phyloP scores from a whole-genome alignment of 2,797 vertebrate genomes.

The Silurus lanzhouensis region DNA sequence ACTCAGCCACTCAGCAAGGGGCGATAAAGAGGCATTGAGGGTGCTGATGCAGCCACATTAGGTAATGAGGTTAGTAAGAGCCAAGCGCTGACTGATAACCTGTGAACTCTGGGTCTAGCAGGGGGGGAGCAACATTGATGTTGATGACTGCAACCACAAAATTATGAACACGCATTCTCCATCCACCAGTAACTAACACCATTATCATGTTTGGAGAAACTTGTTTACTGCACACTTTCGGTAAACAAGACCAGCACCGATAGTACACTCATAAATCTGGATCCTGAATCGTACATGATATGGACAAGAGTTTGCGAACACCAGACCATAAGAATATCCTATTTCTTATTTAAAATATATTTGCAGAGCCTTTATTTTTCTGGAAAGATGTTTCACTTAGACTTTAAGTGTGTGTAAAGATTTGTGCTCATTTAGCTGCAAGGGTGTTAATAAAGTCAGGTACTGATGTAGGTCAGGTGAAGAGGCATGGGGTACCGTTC shows the following conservation, averaged over 20 bases:
- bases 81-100: conserved; percentile 75
- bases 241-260: background rate
- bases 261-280: conserved; percentile 4
- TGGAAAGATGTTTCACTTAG: too few relatives aligned
- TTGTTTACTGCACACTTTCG: background rate
- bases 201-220: background rate
- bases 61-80: conserved; percentile 80
- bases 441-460: too few relatives aligned
- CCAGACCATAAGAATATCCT: too few relatives aligned
- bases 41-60: conserved; percentile 75
- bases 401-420: too few relatives aligned
- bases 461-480: too few relatives aligned
- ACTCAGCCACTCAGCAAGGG: conserved; percentile 16
- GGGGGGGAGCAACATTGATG: conserved; percentile 17
- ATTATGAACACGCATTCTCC: background rate
- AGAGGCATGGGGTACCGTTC: too few relatives aligned
- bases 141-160: background rate
- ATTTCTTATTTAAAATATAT: too few relatives aligned
- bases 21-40: conserved; percentile 68
- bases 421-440: too few relatives aligned
- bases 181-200: too few relatives aligned
- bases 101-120: conserved; percentile 65
- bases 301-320: too few relatives aligned
- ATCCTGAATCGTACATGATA: conserved; percentile 13
- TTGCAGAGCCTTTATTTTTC: too few relatives aligned